Percentiles rank a stretch among this genome's conserved stretches.
Conservation (phyloP, 2,797 vertebrate species). For the Pelochelys cantorii region DNA sequence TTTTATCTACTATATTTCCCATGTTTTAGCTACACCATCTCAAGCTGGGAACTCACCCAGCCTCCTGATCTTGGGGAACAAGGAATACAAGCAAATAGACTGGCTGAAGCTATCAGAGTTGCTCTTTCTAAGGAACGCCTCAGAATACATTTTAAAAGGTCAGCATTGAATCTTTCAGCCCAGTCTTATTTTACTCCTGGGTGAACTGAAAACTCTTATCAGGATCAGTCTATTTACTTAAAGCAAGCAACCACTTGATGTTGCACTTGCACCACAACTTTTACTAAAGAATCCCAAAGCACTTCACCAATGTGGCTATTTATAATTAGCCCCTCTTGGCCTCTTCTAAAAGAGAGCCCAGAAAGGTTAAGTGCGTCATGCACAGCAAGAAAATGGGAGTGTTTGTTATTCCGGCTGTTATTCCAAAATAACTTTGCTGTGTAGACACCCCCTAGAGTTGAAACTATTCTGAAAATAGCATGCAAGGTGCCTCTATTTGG, state of each 20-base stretch:
- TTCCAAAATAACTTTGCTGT: no score
- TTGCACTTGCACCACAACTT: background rate
- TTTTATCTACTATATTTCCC: background rate
- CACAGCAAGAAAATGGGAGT: background rate
- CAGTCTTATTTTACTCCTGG: background rate
- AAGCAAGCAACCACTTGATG: background rate
- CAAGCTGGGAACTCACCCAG: background rate
- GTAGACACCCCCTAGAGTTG: no score
- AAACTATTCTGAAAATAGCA: no score
- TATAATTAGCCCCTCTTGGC: background rate
- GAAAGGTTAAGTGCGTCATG: background rate
- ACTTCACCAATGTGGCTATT: background rate
- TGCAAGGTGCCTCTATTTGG: no score
- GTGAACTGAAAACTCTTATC: background rate
- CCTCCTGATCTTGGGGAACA: accelerated
- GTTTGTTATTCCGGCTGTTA: background rate
- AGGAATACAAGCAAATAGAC: background rate
- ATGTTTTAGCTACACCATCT: background rate
- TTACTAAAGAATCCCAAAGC: background rate
- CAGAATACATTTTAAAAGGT: background rate
- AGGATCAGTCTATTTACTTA: background rate
- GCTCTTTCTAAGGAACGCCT: background rate
- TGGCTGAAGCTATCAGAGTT: background rate
- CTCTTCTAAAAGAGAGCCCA: background rate
- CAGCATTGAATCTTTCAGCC: background rate